phyloP scores from a whole-genome alignment of 2,797 vertebrate genomes.

The Sebastes vulpes region DNA sequence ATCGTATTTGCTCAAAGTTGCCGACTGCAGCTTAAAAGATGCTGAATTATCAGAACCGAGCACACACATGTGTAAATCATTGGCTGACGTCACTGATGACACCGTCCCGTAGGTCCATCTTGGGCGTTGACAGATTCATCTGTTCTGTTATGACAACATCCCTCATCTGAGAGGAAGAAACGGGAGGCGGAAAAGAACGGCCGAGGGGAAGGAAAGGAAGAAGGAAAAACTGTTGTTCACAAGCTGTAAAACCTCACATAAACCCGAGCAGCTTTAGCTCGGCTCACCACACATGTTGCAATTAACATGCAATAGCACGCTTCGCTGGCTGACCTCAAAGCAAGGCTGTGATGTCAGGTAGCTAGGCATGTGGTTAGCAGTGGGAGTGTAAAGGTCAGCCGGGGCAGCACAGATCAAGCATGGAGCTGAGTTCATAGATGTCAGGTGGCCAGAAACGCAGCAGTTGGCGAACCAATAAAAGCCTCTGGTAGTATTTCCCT shows the following conservation, averaged over 20 bases:
- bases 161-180: slow-evolving; percentile 39
- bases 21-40: not conserved
- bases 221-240: slow-evolving; percentile 65
- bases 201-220: slow-evolving; percentile 3
- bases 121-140: slow-evolving; percentile 75
- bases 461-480: not conserved
- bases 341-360: slow-evolving; percentile 67
- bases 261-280: slow-evolving; percentile 60
- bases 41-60: slow-evolving; percentile 15
- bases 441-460: slow-evolving; percentile 56
- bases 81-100: slow-evolving; percentile 67
- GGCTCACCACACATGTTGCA: slow-evolving; percentile 74
- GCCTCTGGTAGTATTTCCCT: not conserved
- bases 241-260: slow-evolving; percentile 70
- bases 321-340: slow-evolving; percentile 67
- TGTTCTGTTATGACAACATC: slow-evolving; percentile 71
- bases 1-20: too few relatives aligned
- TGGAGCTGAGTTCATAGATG: slow-evolving; percentile 48
- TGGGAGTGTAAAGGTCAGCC: slow-evolving; percentile 64
- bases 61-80: slow-evolving; percentile 41
- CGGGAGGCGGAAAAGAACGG: not conserved
- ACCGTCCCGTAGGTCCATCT: slow-evolving; percentile 64
- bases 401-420: slow-evolving; percentile 53
- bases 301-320: slow-evolving; percentile 75
- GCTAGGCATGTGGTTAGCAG: slow-evolving; percentile 62